A percentile compares a stretch with the other conserved stretches of the same genome.
Evolutionary conservation across 2,113 vertebrate genomes (phyloP).

Genomic region (Gobiocypris rarus): DNA sequence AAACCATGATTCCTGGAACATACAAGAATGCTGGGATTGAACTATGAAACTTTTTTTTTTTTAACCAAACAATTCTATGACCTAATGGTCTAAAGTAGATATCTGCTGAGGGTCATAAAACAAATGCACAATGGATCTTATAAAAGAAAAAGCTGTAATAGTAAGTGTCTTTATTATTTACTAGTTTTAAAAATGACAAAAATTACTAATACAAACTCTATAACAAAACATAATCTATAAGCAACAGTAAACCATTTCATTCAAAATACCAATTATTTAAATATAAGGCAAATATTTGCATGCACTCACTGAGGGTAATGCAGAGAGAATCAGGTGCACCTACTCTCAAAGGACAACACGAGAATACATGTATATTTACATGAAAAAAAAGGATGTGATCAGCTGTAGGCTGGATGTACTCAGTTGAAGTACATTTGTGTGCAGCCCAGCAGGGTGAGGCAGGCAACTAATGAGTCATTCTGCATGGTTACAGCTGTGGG

Average conservation of each 20-base stretch:
- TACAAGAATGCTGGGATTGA: neutral
- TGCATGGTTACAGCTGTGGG: neutral
- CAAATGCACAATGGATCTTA: neutral
- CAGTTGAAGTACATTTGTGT: neutral
- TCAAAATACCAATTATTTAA: neutral
- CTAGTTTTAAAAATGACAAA: neutral
- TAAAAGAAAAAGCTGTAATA: neutral
- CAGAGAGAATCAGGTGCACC: no score
- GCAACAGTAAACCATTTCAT: neutral
- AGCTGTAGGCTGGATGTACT: neutral
- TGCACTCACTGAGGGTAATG: neutral
- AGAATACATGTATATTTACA: neutral
- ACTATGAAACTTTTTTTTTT: neutral
- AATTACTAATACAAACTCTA: no score
- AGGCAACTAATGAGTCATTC: neutral
- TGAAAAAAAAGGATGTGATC: neutral
- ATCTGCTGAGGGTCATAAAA: neutral
- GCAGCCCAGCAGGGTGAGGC: neutral
- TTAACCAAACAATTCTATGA: neutral
- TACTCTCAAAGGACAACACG: neutral
- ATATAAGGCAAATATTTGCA: neutral
- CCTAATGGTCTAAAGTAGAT: neutral
- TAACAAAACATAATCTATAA: neutral
- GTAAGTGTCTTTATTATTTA: neutral
- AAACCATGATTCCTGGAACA: slow-evolving; percentile 64